Base-by-base conservation (phyloP, 2,113 vertebrate species). In the Coreoperca whiteheadi region DNA sequence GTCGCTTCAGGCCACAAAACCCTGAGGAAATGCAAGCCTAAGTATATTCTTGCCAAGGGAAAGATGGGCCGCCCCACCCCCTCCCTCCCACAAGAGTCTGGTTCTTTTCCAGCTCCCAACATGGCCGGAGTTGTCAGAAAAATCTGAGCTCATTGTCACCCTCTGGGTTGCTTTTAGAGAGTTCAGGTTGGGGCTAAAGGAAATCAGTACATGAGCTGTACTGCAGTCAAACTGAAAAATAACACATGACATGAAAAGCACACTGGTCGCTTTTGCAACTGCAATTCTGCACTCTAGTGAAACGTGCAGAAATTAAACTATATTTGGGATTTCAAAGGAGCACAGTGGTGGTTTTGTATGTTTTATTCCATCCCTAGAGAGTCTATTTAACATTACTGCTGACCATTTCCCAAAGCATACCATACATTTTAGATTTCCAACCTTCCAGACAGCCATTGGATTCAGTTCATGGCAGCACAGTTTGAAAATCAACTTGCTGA, bases 1-100 rank as follows among this genome's bases (percentile, higher is more conserved):
- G 87, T 90, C 50, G 48, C 91, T 77, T 85, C 46, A 28, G 82
- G 84, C 74, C 72, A 75, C 66, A 63, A 73, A 79, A 74, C 67
- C 86, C 74, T 0, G 25, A 86, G 77, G 87, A 88, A 78, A 77
- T 70, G 53, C 64, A 72, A 72, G 77, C 60, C 39, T 60, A 32
- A 57, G 79, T 76, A 53, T 73, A 63, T 81, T 80, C 51, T 48
- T 89, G 84, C 87, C 87, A 77, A 63, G 23, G 63, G 71, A 76
- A 73, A 63, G 39, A 70, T 28, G 61, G 50, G 54, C 75, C 54
- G 59, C 14, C 9, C 0, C 20, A n/a, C 41, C 57, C 41, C 39
- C 32, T 32, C n/a, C 46, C 30, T n/a, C 34, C 23, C 39, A 20
- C 30, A 63, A 77, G 79, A 60, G 21, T 51, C 56, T 64, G 79